A percentile compares a stretch with the other conserved stretches of the same genome.
phyloP scores from a whole-genome alignment of 2,797 vertebrate species.

The Characodon lateralis region DNA sequence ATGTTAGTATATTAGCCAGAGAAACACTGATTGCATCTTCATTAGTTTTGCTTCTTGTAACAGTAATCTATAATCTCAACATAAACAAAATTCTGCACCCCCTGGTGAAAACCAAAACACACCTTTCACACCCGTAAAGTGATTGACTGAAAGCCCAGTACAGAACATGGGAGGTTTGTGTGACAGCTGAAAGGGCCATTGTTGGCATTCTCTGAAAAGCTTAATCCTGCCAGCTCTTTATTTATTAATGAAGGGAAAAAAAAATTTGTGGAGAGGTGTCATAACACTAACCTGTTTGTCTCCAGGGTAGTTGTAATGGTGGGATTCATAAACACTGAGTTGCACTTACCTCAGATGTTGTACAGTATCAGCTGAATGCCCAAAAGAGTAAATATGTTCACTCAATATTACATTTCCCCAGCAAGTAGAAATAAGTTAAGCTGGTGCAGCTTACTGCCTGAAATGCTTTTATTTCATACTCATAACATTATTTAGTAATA shows the following conservation, averaged over 20 bases:
- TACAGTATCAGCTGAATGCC: slow-evolving; percentile 45
- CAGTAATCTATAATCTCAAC: slow-evolving; percentile 38
- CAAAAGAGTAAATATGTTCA: slow-evolving; percentile 47
- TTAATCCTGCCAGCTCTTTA: slow-evolving; percentile 46
- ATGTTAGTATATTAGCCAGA: slow-evolving; percentile 16
- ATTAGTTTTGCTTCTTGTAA: slow-evolving; percentile 57
- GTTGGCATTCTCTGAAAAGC: slow-evolving; percentile 20
- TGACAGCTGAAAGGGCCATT: slow-evolving; percentile 10
- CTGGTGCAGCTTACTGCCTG: background rate
- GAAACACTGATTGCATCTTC: slow-evolving; percentile 31
- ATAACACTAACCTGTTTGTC: slow-evolving; percentile 33
- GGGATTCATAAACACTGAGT: slow-evolving; percentile 55
- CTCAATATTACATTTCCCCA: slow-evolving; percentile 3
- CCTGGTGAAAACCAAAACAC: slow-evolving; percentile 45
- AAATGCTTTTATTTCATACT: background rate
- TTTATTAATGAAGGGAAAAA: slow-evolving; percentile 51
- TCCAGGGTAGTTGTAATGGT: slow-evolving; percentile 40
- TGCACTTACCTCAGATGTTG: slow-evolving; percentile 36
- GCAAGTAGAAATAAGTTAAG: slow-evolving; percentile 8
- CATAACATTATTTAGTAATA: background rate
- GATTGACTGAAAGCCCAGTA: slow-evolving; percentile 21
- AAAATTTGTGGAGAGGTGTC: slow-evolving; percentile 12
- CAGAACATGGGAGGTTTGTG: slow-evolving; percentile 14
- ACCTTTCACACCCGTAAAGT: slow-evolving; percentile 37
- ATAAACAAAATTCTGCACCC: slow-evolving; percentile 37